These are phyloP conservation scores for Patella vulgata DNA, from an alignment of 1,140 invertebrate species.

Conservation along the genomic window DNA sequence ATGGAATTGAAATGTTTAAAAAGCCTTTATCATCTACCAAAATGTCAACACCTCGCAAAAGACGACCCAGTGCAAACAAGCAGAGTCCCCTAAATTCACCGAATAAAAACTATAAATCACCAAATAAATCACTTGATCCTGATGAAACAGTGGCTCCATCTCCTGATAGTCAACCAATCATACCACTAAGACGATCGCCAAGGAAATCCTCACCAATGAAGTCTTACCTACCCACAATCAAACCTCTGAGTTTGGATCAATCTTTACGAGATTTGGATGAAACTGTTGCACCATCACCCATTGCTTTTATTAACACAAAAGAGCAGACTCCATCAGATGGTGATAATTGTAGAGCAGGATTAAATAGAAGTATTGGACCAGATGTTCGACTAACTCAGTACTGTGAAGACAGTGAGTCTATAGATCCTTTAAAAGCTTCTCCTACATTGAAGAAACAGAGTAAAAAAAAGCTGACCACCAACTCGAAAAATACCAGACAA, in stretches of 20 bases:
- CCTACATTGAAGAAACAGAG: too few species aligned
- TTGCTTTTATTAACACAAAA: too few species aligned
- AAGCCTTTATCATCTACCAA: constrained; percentile 7
- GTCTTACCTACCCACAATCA: not conserved
- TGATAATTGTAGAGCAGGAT: not conserved
- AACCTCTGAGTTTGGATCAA: too few species aligned
- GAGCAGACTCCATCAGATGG: not conserved
- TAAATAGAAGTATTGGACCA: constrained; percentile 12
- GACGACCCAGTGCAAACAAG: not conserved
- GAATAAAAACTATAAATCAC: not conserved
- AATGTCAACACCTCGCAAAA: constrained; percentile 7
- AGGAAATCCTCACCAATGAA: not conserved
- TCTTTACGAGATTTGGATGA: too few species aligned
- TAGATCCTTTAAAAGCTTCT: too few species aligned
- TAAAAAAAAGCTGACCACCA: too few species aligned
- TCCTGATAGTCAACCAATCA: not conserved
- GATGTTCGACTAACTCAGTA: constrained; percentile 28
- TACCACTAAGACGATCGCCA: not conserved
- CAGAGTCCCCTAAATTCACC: not conserved
- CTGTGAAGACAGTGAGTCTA: constrained; percentile 19
- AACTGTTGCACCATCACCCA: not conserved
- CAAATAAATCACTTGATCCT: constrained; percentile 8
- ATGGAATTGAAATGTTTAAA: constrained; percentile 29
- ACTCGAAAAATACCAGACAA: too few species aligned
- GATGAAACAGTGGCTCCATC: constrained; percentile 26